These are phyloP conservation scores for Protosalanx chinensis DNA, from an alignment of 2,797 vertebrate species.

Conservation along the genomic window DNA sequence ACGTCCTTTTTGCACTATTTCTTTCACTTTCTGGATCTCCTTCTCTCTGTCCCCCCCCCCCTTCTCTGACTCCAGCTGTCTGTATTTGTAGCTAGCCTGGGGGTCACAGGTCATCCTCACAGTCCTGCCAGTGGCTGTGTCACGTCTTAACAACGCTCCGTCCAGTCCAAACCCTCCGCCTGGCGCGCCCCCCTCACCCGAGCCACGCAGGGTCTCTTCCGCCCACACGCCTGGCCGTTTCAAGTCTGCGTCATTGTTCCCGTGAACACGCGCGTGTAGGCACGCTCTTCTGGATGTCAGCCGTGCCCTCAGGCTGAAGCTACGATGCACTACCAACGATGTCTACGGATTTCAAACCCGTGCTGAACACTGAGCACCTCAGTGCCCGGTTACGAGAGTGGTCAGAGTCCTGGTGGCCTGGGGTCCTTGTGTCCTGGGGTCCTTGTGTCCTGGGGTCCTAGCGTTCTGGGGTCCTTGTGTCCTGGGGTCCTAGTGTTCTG, in stretches of 20 bases:
- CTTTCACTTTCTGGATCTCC: not conserved
- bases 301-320: no score
- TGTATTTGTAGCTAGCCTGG: conserved; percentile 9
- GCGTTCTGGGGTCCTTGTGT: no score
- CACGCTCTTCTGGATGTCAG: no score
- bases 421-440: no score
- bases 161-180: not conserved
- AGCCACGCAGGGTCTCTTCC: not conserved
- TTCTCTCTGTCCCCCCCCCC: not conserved
- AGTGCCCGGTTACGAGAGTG: not conserved
- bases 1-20: conserved; percentile 21
- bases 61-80: not conserved
- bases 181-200: not conserved
- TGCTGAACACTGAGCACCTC: no score
- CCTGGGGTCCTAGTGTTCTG: no score
- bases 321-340: no score
- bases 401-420: not conserved
- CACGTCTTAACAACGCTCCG: not conserved
- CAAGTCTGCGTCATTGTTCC: not conserved
- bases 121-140: conserved; percentile 10
- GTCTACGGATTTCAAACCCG: no score
- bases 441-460: no score
- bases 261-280: not conserved
- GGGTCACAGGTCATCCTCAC: conserved; percentile 8
- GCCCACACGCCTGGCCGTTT: not conserved